Conservation (phyloP, 2,113 vertebrate genomes). For the Octodon degus region DNA sequence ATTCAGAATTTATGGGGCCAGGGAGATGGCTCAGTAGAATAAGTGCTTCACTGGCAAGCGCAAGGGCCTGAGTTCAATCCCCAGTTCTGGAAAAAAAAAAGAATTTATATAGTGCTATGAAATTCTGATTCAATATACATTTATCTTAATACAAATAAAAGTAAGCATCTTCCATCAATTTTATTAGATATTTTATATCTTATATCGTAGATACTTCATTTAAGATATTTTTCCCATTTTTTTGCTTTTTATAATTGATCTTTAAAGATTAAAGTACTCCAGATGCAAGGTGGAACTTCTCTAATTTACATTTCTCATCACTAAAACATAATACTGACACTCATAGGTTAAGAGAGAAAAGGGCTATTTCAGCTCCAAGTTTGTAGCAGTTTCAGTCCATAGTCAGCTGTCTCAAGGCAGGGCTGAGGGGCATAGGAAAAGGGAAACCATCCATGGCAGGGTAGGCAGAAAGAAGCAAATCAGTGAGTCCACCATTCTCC, state of each 20-base stretch:
- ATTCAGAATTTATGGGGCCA: too few relatives aligned
- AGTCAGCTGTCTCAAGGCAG: background rate
- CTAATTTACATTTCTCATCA: background rate
- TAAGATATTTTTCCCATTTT: background rate
- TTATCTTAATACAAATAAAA: background rate
- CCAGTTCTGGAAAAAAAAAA: too few relatives aligned
- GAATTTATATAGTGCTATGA: background rate
- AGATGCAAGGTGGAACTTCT: background rate
- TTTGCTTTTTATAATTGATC: background rate
- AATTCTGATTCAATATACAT: background rate
- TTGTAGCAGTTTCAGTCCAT: background rate
- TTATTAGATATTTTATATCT: background rate
- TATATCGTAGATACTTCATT: background rate
- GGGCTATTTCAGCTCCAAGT: background rate
- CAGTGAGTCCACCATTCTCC: fast-evolving
- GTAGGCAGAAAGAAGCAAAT: background rate
- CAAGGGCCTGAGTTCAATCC: too few relatives aligned
- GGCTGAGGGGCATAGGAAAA: background rate
- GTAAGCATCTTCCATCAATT: background rate
- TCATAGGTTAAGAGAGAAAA: background rate
- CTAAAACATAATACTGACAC: background rate
- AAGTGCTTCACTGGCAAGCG: too few relatives aligned
- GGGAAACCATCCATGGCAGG: background rate
- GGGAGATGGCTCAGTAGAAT: too few relatives aligned
- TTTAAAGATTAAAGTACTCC: background rate